Conservation (phyloP, 2,888 invertebrate genomes). For the Aleiodes leptofemur region DNA sequence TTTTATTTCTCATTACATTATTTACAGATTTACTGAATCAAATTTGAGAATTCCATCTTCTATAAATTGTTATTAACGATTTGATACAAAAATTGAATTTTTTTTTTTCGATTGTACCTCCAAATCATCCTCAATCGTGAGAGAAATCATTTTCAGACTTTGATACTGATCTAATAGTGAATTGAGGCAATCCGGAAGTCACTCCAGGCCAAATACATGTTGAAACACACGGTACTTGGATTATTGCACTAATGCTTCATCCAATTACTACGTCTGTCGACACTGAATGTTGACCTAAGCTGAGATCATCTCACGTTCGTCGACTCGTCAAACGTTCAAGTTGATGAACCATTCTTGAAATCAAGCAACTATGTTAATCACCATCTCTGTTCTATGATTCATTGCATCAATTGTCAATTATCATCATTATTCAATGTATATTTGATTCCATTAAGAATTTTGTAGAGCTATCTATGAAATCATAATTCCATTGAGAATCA, state of each 20-base stretch:
- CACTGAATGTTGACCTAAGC: slow-evolving; percentile 28
- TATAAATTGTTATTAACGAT: no score
- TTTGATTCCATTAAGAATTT: background rate
- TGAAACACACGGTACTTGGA: slow-evolving; percentile 16
- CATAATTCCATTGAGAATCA: background rate
- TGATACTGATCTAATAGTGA: slow-evolving; percentile 10
- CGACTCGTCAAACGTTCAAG: slow-evolving; percentile 26
- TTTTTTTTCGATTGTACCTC: no score
- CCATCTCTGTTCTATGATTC: slow-evolving; percentile 19
- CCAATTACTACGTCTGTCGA: slow-evolving; percentile 33
- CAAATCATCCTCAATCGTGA: background rate
- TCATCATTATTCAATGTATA: background rate
- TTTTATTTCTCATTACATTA: no score
- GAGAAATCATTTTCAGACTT: background rate
- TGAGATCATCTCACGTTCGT: slow-evolving; percentile 38
- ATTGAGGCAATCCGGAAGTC: slow-evolving; percentile 9
- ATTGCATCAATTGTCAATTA: background rate
- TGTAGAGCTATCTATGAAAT: no score
- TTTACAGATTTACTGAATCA: no score
- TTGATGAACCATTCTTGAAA: slow-evolving; percentile 42
- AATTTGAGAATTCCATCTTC: no score
- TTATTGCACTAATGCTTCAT: slow-evolving; percentile 34
- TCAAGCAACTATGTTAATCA: slow-evolving; percentile 17
- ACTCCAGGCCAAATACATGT: background rate
- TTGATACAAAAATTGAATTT: no score